Evolutionary conservation across 1,140 invertebrate species (phyloP).

Genomic region (Papilio aristodemus): DNA sequence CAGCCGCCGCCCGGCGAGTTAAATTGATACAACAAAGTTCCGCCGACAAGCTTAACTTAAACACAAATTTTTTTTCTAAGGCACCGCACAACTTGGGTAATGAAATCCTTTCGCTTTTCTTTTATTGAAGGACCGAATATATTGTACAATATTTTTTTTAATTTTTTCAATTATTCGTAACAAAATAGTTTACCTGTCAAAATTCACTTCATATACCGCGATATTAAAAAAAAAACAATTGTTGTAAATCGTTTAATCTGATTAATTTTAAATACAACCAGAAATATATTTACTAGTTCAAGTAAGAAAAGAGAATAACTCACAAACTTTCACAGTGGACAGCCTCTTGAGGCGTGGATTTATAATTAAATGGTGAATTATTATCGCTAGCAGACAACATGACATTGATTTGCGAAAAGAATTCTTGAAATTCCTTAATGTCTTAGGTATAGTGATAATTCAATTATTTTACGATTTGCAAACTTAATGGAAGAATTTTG

Average conservation of each 20-base stretch:
- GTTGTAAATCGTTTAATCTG: too few relatives aligned
- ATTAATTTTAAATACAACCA: too few relatives aligned
- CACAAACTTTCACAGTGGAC: not conserved
- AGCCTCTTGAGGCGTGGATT: not conserved
- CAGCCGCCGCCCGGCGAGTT: not conserved
- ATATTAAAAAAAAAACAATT: too few relatives aligned
- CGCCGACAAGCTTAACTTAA: not conserved
- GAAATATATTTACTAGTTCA: not conserved
- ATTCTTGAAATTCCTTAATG: not conserved
- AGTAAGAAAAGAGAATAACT: not conserved
- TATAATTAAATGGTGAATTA: not conserved
- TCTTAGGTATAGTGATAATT: not conserved
- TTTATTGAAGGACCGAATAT: slow-evolving; percentile 1
- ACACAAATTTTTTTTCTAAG: not conserved
- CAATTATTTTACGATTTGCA: not conserved
- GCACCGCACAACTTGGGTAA: not conserved
- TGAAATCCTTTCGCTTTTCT: slow-evolving; percentile 11
- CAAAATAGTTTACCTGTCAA: too few relatives aligned
- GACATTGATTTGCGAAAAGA: not conserved
- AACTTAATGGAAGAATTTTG: too few relatives aligned
- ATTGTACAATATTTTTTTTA: too few relatives aligned
- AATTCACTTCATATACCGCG: too few relatives aligned
- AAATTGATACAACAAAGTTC: slow-evolving; percentile 17
- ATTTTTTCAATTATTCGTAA: too few relatives aligned
- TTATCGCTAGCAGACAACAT: not conserved